phyloP scores from a whole-genome alignment of 2,113 vertebrate genomes.

The Atherinomorus stipes region DNA sequence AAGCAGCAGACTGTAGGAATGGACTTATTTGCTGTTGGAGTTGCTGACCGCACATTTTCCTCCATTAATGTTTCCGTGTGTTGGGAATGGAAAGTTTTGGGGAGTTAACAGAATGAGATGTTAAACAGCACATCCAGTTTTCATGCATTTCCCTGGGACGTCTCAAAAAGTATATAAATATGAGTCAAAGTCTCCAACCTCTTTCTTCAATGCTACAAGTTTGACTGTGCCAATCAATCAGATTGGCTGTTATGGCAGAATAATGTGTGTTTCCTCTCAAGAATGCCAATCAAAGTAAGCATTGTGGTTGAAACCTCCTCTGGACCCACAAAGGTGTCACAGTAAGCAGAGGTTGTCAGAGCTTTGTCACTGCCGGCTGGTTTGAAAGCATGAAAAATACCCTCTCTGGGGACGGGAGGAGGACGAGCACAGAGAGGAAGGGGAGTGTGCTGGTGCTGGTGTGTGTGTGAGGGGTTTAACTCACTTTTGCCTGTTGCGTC shows the following conservation, averaged over 20 bases:
- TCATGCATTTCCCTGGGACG: slow-evolving; percentile 11
- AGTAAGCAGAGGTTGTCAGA: slow-evolving; percentile 75
- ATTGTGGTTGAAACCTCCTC: slow-evolving; percentile 66
- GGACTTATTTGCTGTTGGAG: background rate
- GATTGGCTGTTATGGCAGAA: slow-evolving; percentile 33
- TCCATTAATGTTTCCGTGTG: background rate
- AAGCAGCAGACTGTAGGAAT: no score
- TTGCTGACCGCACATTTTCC: background rate
- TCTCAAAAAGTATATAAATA: slow-evolving; percentile 45
- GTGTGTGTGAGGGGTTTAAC: slow-evolving; percentile 47
- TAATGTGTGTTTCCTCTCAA: slow-evolving; percentile 64
- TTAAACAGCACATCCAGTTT: slow-evolving; percentile 9
- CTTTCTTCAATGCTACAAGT: slow-evolving; percentile 47
- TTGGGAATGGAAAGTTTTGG: slow-evolving; percentile 22
- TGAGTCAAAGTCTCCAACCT: slow-evolving; percentile 34
- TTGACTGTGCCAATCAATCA: slow-evolving; percentile 69
- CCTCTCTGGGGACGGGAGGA: slow-evolving; percentile 61
- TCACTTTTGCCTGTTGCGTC: slow-evolving; percentile 74
- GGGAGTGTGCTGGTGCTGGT: slow-evolving; percentile 19
- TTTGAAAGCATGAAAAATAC: slow-evolving; percentile 77
- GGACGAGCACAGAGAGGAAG: slow-evolving; percentile 39
- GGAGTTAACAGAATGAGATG: background rate
- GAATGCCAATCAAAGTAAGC: slow-evolving; percentile 69
- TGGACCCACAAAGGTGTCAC: slow-evolving; percentile 79
- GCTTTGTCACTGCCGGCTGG: slow-evolving; percentile 76